These are phyloP conservation scores for Chromis chromis DNA, from an alignment of 2,797 vertebrate genomes.

Conservation along the genomic window DNA sequence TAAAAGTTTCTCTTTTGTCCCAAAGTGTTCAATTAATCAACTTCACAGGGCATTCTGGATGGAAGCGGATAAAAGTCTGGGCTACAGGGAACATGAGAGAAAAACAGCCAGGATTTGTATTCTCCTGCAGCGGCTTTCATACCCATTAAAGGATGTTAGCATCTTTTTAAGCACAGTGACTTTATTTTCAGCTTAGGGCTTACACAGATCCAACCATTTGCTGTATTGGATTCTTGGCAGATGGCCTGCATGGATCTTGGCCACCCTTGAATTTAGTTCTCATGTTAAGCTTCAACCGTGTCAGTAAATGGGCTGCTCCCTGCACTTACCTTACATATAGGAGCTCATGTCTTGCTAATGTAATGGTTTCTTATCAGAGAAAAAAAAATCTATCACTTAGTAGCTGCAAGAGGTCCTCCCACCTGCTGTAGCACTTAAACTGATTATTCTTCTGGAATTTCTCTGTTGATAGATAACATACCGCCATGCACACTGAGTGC, in stretches of 20 bases:
- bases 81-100: constrained; percentile 57
- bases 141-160: constrained; percentile 74
- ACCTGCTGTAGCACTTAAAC: constrained; percentile 41
- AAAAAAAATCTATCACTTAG: constrained; percentile 22
- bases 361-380: constrained; percentile 65
- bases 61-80: constrained; percentile 75
- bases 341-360: constrained; percentile 41
- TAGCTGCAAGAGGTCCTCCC: constrained; percentile 35
- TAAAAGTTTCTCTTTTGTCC: constrained; percentile 72
- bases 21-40: constrained; percentile 77
- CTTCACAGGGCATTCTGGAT: constrained; percentile 69
- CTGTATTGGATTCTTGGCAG: constrained; percentile 77
- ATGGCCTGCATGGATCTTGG: constrained; percentile 64
- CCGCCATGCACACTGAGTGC: not conserved
- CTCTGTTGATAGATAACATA: constrained; percentile 34
- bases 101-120: constrained; percentile 73
- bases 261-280: constrained; percentile 68
- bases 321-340: constrained; percentile 54
- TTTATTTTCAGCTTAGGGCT: constrained; percentile 72
- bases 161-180: constrained; percentile 71
- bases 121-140: constrained; percentile 68
- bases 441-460: constrained; percentile 48
- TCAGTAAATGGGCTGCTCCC: constrained; percentile 58
- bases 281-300: constrained; percentile 68
- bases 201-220: constrained; percentile 70